These are phyloP conservation scores for Phalacrocorax carbo DNA, from an alignment of 2,113 vertebrate species.

Conservation along the genomic window DNA sequence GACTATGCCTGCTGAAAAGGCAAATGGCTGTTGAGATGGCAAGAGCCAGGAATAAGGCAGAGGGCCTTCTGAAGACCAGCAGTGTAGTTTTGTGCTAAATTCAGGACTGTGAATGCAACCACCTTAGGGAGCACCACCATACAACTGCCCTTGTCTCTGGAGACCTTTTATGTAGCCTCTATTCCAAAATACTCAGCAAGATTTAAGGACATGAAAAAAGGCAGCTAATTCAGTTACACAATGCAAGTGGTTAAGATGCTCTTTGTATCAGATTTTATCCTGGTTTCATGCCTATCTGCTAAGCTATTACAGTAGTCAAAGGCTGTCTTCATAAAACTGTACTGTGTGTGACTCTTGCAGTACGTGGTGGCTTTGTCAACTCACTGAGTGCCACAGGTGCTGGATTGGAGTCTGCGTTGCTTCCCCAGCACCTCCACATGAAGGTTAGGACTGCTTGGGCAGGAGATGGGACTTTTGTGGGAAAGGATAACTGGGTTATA, in stretches of 20 bases:
- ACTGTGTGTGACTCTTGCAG: background rate
- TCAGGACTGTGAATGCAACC: background rate
- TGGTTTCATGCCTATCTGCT: background rate
- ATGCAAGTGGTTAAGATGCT: background rate
- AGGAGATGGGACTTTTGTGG: background rate
- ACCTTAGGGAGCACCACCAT: background rate
- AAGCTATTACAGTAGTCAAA: background rate
- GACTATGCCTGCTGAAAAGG: background rate
- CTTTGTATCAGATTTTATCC: background rate
- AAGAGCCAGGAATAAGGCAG: background rate
- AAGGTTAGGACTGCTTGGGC: background rate
- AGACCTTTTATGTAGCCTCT: background rate
- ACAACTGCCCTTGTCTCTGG: background rate
- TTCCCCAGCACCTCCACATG: background rate
- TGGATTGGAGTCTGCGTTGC: fast-evolving
- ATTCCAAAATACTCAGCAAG: background rate
- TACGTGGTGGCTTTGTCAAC: background rate
- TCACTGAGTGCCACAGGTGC: fast-evolving
- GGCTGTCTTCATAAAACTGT: background rate
- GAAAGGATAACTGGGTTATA: background rate
- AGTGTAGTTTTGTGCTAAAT: background rate
- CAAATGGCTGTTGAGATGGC: background rate
- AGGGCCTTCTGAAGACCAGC: background rate
- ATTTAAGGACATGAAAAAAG: background rate
- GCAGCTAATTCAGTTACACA: background rate